Percentiles rank a stretch among this genome's conserved stretches.
These are phyloP conservation scores for Pseudomyrmex gracilis DNA, from an alignment of 1,140 invertebrate genomes.

Conservation along the genomic window DNA sequence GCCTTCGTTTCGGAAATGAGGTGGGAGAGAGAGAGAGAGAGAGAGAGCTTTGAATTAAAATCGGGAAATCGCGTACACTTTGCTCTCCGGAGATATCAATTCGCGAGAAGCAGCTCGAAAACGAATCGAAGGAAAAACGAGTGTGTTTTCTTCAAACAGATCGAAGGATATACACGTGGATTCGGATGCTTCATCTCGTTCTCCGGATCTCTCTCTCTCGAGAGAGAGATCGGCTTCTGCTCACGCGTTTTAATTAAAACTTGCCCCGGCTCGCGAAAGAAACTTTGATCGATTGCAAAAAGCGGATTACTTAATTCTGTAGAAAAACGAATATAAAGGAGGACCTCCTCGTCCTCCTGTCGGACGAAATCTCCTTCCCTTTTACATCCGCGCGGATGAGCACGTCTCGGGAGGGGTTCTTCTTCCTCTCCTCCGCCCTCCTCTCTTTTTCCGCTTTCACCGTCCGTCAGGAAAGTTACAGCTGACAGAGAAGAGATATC, in stretches of 20 bases:
- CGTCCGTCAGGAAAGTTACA: conserved; percentile 39
- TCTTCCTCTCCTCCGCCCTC: not conserved
- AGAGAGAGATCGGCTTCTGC: not conserved
- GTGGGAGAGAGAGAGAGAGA: too few species aligned
- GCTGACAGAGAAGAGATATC: conserved; percentile 37
- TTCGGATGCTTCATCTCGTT: conserved; percentile 12
- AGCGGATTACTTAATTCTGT: conserved; percentile 52
- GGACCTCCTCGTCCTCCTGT: not conserved
- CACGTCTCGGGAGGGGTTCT: not conserved
- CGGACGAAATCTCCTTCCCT: conserved; percentile 32
- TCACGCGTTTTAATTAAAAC: conserved; percentile 56
- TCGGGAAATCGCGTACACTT: not conserved
- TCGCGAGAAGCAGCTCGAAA: not conserved
- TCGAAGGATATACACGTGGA: not conserved
- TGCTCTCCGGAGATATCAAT: conserved; percentile 5
- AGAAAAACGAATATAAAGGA: conserved; percentile 48
- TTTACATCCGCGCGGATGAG: conserved; percentile 31
- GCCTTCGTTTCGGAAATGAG: not conserved
- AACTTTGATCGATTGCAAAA: conserved; percentile 44
- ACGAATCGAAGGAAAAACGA: not conserved
- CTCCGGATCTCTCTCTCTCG: too few species aligned
- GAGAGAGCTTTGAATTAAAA: not conserved
- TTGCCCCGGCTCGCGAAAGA: conserved; percentile 34
- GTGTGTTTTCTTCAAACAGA: not conserved
- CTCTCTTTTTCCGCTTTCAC: not conserved